Evolutionary conservation across 2,888 invertebrate genomes (phyloP), one percentile per base, ranked within the genome.

Genomic region (Stenodema calcarata): DNA sequence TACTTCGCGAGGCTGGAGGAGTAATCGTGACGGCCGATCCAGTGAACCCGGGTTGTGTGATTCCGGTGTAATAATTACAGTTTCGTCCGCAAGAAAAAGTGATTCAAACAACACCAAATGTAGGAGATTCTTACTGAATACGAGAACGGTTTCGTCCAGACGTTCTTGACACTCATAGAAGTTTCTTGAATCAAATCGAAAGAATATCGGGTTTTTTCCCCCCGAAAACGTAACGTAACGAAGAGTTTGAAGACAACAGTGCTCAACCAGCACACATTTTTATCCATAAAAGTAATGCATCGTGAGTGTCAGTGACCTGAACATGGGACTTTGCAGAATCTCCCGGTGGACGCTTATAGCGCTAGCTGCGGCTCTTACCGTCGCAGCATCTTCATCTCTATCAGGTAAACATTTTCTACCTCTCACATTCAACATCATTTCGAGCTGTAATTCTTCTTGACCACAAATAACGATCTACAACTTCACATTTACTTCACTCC

Each of bases 241-340:
- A 35, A 2, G 3, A 9, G 47, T 47, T 47, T 12, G 12, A 16
- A 47, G 16, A 47, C 47, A 47, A 9, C 47, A 2, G 47, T 47
- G 16, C 47, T 47, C 12, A n/a, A 50, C 1, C 16, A 50, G 50
- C n/a, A 16, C n/a, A n/a, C 12, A 50, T 16, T 70, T 70, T 7
- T 27, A n/a, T 7, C n/a, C 73, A 6, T 28, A 28, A 80, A 80
- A 80, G 80, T 80, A 80, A 84, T 84, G 84, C 84, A 44, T 84
- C 47, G 84, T 75, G 84, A 73, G 84, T 84, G 84, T 84, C 84
- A 84, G 84, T 84, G 84, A 84, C 84, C 84, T 84, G 84, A 84
- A 84, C 84, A 84, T 84, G 84, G 44, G 84, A 84, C 84, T 84
- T 84, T 70, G 75, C 75, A 84, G 73, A 44, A 27, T 75, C 84